phyloP scores from a whole-genome alignment of 1,140 invertebrate genomes.

The Calliphora vicina region DNA sequence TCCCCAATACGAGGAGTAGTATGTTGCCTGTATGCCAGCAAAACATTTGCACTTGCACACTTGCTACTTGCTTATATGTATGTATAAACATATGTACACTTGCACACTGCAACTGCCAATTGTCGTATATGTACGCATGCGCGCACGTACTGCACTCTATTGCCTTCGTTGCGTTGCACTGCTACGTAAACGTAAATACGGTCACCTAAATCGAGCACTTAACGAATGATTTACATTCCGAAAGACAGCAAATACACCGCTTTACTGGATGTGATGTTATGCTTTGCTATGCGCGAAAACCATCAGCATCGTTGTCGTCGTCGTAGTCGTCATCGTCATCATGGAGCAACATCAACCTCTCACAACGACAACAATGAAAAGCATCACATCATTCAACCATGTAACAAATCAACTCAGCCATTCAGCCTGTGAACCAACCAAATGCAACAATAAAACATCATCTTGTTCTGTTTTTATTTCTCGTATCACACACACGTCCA shows the following conservation, averaged over 20 bases:
- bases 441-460: background rate
- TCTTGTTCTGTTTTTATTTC: background rate
- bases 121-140: background rate
- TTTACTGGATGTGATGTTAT: conserved; percentile 62
- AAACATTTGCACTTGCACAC: background rate
- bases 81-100: background rate
- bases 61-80: background rate
- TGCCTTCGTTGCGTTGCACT: background rate
- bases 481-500: background rate
- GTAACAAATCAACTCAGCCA: background rate
- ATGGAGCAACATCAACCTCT: conserved; percentile 1
- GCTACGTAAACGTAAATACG: conserved; percentile 39
- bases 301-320: conserved; percentile 41
- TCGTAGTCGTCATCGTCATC: background rate
- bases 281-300: conserved; percentile 40
- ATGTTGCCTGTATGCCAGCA: too few relatives aligned
- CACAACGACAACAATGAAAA: conserved; percentile 37
- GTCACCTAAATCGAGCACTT: conserved; percentile 63
- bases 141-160: background rate
- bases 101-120: background rate
- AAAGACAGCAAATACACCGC: conserved; percentile 63
- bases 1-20: too few relatives aligned
- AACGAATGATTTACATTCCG: conserved; percentile 64
- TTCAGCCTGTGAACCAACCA: background rate
- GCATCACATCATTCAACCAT: background rate